phyloP scores from a whole-genome alignment of 1,140 invertebrate species.

The Papilio glaucus region DNA sequence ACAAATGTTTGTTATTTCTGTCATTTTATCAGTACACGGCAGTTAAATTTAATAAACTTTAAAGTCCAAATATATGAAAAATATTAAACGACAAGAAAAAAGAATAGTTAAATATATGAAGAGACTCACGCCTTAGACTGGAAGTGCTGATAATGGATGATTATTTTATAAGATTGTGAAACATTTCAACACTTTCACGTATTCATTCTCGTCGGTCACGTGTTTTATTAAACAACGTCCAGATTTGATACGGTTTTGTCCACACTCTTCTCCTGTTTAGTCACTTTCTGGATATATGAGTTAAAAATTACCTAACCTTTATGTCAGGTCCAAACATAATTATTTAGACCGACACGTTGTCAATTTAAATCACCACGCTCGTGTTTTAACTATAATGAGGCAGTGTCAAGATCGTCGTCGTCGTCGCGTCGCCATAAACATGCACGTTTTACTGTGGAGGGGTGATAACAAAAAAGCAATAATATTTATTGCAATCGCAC shows the following conservation, averaged over 20 bases:
- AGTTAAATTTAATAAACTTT: neutral
- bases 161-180: neutral
- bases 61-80: neutral
- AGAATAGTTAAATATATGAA: neutral
- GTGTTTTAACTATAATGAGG: neutral
- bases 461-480: constrained; percentile 24
- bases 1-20: neutral
- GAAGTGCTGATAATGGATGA: neutral
- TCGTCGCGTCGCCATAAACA: neutral
- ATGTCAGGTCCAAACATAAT: neutral
- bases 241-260: neutral
- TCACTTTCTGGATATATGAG: too few relatives aligned
- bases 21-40: constrained; percentile 8
- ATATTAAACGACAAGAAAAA: neutral
- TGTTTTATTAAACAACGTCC: neutral
- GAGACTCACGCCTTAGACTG: neutral
- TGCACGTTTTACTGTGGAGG: constrained; percentile 8
- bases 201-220: neutral
- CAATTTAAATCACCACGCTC: too few relatives aligned
- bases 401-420: neutral
- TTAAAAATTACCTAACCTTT: neutral
- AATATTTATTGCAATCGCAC: constrained; percentile 28
- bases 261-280: neutral
- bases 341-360: too few relatives aligned
- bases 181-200: neutral